These are phyloP conservation scores for Aix galericulata DNA, from an alignment of 2,113 vertebrate genomes.

Conservation along the genomic window DNA sequence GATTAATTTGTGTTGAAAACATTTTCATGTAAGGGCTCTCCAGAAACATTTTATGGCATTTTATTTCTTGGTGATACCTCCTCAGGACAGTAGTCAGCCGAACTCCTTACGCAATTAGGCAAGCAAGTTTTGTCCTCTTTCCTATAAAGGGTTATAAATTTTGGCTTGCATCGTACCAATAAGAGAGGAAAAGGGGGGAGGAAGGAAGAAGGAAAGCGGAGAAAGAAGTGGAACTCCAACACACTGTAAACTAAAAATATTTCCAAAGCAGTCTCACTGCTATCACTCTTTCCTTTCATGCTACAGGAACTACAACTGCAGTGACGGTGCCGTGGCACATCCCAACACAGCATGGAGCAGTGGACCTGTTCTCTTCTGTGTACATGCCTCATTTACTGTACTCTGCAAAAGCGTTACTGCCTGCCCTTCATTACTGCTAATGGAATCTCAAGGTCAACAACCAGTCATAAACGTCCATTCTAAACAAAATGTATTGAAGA, in stretches of 20 bases:
- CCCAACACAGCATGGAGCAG: not conserved
- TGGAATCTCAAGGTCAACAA: constrained; percentile 79
- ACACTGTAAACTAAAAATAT: not conserved
- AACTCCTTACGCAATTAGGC: not conserved
- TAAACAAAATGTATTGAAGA: constrained; percentile 76
- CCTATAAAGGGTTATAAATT: not conserved
- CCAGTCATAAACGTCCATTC: constrained; percentile 73
- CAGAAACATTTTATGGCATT: not conserved
- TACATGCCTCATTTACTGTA: constrained; percentile 62
- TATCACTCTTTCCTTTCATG: not conserved
- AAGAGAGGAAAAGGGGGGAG: not conserved
- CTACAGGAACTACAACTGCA: not conserved
- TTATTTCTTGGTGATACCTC: not conserved
- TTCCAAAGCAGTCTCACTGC: not conserved
- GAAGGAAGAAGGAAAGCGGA: not conserved
- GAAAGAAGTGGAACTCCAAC: not conserved
- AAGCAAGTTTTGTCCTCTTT: not conserved
- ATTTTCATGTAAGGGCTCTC: not conserved
- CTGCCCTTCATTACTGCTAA: constrained; percentile 77
- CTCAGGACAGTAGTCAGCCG: not conserved
- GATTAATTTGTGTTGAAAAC: not conserved
- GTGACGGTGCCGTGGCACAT: not conserved
- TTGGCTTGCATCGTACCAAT: not conserved
- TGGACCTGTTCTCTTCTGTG: constrained; percentile 1
- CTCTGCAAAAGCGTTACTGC: constrained; percentile 3